Conservation (phyloP, 2,888 invertebrate species). For the Aphidoletes aphidimyza region DNA sequence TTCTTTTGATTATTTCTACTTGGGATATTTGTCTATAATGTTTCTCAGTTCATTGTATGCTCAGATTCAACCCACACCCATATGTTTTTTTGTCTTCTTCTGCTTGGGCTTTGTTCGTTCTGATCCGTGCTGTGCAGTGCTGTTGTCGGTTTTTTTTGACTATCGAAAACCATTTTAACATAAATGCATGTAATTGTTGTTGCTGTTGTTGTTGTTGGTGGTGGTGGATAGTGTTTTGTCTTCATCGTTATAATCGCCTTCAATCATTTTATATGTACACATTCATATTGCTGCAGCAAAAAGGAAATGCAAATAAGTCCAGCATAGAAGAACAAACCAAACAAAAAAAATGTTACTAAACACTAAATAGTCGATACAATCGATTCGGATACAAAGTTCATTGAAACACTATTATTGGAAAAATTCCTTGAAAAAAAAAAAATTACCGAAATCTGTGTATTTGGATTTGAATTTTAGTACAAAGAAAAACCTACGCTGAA, state of each 20-base stretch:
- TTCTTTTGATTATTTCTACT: background rate
- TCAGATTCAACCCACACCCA: conserved; percentile 26
- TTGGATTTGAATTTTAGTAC: conserved; percentile 1
- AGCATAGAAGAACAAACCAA: background rate
- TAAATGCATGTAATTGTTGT: conserved; percentile 46
- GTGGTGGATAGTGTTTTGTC: background rate
- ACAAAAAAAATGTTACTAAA: background rate
- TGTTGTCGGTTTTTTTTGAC: background rate
- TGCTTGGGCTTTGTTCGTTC: background rate
- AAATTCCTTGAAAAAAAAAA: conserved; percentile 3
- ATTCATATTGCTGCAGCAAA: background rate
- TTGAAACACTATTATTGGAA: conserved; percentile 10
- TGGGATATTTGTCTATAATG: background rate
- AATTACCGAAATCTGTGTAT: conserved; percentile 17
- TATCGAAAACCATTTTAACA: conserved; percentile 30
- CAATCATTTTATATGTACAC: conserved; percentile 35
- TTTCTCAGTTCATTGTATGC: background rate
- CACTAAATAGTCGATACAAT: background rate
- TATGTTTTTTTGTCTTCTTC: background rate
- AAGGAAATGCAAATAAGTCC: conserved; percentile 51
- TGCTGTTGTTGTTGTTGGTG: background rate
- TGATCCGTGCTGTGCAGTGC: background rate
- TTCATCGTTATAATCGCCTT: conserved; percentile 28
- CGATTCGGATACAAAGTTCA: conserved; percentile 4
- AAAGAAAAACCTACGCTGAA: conserved; percentile 26